These are phyloP conservation scores for Lanius ludovicianus DNA, from an alignment of 2,113 vertebrate genomes.

Conservation along the genomic window DNA sequence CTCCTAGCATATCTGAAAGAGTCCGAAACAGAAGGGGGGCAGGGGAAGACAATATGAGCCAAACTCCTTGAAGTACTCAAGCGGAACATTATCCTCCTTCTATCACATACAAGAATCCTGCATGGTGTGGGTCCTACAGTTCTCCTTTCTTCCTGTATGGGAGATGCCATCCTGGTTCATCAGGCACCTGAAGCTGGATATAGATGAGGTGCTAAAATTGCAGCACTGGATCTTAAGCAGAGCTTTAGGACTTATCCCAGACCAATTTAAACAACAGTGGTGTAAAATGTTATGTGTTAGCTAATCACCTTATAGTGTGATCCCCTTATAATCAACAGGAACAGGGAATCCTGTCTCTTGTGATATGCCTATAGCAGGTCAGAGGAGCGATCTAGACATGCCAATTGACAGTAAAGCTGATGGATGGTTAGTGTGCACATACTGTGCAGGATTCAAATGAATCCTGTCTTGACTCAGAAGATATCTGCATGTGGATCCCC, in stretches of 20 bases:
- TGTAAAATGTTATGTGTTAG: background rate
- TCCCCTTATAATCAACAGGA: background rate
- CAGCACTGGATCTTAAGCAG: background rate
- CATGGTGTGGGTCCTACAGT: background rate
- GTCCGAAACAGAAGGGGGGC: background rate
- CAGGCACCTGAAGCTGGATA: background rate
- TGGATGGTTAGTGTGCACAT: background rate
- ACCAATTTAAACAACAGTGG: background rate
- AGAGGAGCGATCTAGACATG: background rate
- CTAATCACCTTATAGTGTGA: background rate
- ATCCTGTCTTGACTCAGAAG: background rate
- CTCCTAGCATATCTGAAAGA: background rate
- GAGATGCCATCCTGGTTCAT: background rate
- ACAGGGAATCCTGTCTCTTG: background rate
- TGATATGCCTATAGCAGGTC: background rate
- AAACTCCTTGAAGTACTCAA: background rate
- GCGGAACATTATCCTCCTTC: background rate
- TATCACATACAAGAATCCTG: background rate
- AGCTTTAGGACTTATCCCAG: background rate
- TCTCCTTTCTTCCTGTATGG: background rate
- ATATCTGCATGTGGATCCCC: background rate
- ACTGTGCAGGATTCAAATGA: background rate
- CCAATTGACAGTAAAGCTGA: background rate
- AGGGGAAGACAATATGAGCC: background rate
- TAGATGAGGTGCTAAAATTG: background rate